Base-by-base conservation (phyloP, 2,113 vertebrate species). In the Hippotragus niger region DNA sequence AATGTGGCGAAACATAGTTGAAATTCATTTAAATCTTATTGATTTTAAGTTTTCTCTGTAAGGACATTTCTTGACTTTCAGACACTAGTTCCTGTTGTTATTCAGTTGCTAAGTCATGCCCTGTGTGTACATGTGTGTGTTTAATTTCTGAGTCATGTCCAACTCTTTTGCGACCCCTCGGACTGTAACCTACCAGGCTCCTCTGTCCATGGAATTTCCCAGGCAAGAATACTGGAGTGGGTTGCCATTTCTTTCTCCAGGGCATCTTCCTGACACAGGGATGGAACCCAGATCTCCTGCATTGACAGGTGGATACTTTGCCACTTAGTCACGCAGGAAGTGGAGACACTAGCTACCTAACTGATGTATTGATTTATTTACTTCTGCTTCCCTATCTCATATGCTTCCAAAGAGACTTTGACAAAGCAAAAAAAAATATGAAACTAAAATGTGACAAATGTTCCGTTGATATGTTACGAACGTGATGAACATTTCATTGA, bases 81-180 rank as follows among this genome's bases (percentile, higher is more conserved):
- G 40, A 80, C 3, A 21, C 17, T 76, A 27, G 40, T 14, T 71
- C 17, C 23, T 76, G 36, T 25, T 74, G 23, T 43, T 43, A 27
- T 43, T 76, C 23, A 76, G 71, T 43, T 43, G 71, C 23, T 27
- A 14, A 14, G 40, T 43, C 71, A 27, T 27, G 23, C 27, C 71
- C 36, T 40, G 10, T 74, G 5, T 40, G 19, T 74, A 40, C 67
- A 23, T 71, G 10, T 74, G 19, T 74, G 10, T 74, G 10, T 74
- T 40, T 74, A 74, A 74, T 74, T 74, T 40, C 40, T 43, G 23
- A 76, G 6, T 43, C 40, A 15, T 14, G 23, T 76, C 71, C 40
- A 76, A 15, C 36, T 27, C 11, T 43, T 76, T 76, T 76, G 3
- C 0, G 0, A 76, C 19, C 67, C 19, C n/a, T 74, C 1, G 0